These are phyloP conservation scores for Nomada fucata DNA, from an alignment of 2,888 invertebrate species.

Conservation along the genomic window DNA sequence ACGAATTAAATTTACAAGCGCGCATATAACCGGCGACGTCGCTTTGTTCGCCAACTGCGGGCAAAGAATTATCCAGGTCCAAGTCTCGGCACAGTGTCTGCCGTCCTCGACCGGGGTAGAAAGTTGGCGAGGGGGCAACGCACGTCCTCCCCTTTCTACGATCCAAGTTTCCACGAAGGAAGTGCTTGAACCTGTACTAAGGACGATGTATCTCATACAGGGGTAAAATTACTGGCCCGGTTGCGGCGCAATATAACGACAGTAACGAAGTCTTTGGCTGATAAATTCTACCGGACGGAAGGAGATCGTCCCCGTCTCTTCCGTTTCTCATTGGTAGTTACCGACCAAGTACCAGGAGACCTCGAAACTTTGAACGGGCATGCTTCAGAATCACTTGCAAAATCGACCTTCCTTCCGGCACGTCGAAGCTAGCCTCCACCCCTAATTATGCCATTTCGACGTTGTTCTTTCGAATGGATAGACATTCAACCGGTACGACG, in stretches of 20 bases:
- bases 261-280: constrained; percentile 67
- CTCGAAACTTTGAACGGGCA: constrained; percentile 63
- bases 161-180: constrained; percentile 23
- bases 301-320: constrained; percentile 35
- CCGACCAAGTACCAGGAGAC: constrained; percentile 35
- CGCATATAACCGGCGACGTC: constrained; percentile 17
- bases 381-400: constrained; percentile 62
- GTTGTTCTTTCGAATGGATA: constrained; percentile 49
- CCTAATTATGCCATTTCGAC: constrained; percentile 69
- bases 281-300: constrained; percentile 62
- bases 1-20: constrained; percentile 31
- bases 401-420: constrained; percentile 68
- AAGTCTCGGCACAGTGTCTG: constrained; percentile 10
- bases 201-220: constrained; percentile 46
- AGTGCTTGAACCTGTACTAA: constrained; percentile 25
- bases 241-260: constrained; percentile 51
- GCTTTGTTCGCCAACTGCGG: constrained; percentile 27
- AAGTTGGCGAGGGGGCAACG: not conserved
- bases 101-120: constrained; percentile 12
- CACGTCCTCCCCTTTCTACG: constrained; percentile 23
- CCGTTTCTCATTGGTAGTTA: constrained; percentile 50
- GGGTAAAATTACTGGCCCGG: constrained; percentile 50
- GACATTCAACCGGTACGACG: constrained; percentile 64
- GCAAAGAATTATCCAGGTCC: constrained; percentile 8
- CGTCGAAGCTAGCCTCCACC: constrained; percentile 56